Evolutionary conservation across 1,140 invertebrate species (phyloP).

Genomic region (Lordiphosa clarofinis): DNA sequence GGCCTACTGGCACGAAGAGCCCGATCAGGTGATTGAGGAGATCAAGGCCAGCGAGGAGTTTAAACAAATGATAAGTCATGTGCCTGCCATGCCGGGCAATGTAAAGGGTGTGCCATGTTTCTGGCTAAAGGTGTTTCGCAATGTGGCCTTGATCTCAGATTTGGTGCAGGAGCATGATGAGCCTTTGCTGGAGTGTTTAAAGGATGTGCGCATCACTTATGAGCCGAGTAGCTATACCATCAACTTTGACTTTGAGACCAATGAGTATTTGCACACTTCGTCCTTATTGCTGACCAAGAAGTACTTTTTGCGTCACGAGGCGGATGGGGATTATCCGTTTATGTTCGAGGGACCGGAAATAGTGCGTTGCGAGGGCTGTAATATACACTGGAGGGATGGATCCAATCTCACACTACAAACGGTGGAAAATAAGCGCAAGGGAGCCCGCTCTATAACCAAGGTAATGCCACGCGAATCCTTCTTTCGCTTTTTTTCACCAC

Average conservation of each 20-base stretch:
- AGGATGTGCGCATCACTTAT: constrained; percentile 92
- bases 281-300: constrained; percentile 95
- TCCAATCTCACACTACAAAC: constrained; percentile 98
- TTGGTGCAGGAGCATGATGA: constrained; percentile 97
- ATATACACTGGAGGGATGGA: constrained; percentile 96
- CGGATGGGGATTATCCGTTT: constrained; percentile 94
- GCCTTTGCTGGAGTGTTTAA: constrained; percentile 93
- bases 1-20: constrained; percentile 86
- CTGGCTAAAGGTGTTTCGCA: constrained; percentile 97
- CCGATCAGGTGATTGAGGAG: constrained; percentile 80
- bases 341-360: constrained; percentile 98
- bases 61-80: constrained; percentile 21
- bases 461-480: constrained; percentile 95
- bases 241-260: constrained; percentile 95
- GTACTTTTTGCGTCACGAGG: constrained; percentile 95
- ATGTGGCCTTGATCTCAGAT: constrained; percentile 92
- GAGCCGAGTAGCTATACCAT: constrained; percentile 82
- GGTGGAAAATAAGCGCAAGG: constrained; percentile 97
- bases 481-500: constrained; percentile 98
- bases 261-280: constrained; percentile 96
- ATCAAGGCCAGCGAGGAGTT: constrained; percentile 78
- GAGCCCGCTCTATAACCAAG: constrained; percentile 94
- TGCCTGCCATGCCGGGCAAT: constrained; percentile 79
- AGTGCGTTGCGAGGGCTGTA: constrained; percentile 93
- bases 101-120: constrained; percentile 95